Percentiles rank a stretch among this genome's conserved stretches.
Evolutionary conservation across 1,140 invertebrate species (phyloP).

Genomic region (Listronotus bonariensis): DNA sequence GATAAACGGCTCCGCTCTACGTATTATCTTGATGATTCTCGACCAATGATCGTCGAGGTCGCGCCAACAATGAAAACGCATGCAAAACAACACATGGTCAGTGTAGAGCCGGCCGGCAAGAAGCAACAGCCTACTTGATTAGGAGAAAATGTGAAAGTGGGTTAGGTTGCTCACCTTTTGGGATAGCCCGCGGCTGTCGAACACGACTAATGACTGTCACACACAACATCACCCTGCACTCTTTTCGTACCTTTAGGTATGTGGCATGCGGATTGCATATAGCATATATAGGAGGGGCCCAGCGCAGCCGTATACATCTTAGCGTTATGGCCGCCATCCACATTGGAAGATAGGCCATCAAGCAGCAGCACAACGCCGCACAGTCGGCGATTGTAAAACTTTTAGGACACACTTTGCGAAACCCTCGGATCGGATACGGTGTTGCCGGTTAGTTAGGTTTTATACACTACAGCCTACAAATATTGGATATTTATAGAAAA

Average conservation of each 20-base stretch:
- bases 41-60: slow-evolving; percentile 33
- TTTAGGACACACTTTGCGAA: slow-evolving; percentile 68
- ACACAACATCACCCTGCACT: slow-evolving; percentile 51
- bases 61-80: slow-evolving; percentile 36
- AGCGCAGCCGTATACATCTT: slow-evolving; percentile 76
- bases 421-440: slow-evolving; percentile 48
- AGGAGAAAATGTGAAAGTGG: slow-evolving; percentile 50
- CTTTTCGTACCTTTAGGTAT: slow-evolving; percentile 56
- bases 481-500: no score
- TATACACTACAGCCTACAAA: no score
- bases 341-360: slow-evolving; percentile 82
- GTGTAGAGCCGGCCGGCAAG: slow-evolving; percentile 32
- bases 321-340: slow-evolving; percentile 72
- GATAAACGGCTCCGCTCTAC: slow-evolving; percentile 18
- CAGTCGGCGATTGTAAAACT: slow-evolving; percentile 69
- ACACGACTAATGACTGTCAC: slow-evolving; percentile 58
- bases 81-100: slow-evolving; percentile 40
- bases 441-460: slow-evolving; percentile 14
- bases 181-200: slow-evolving; percentile 53
- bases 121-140: slow-evolving; percentile 44
- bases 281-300: slow-evolving; percentile 57
- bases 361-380: slow-evolving; percentile 67
- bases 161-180: slow-evolving; percentile 39
- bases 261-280: slow-evolving; percentile 57
- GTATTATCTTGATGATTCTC: slow-evolving; percentile 31